phyloP scores from a whole-genome alignment of 2,888 invertebrate genomes.

The Prosapia bicincta region DNA sequence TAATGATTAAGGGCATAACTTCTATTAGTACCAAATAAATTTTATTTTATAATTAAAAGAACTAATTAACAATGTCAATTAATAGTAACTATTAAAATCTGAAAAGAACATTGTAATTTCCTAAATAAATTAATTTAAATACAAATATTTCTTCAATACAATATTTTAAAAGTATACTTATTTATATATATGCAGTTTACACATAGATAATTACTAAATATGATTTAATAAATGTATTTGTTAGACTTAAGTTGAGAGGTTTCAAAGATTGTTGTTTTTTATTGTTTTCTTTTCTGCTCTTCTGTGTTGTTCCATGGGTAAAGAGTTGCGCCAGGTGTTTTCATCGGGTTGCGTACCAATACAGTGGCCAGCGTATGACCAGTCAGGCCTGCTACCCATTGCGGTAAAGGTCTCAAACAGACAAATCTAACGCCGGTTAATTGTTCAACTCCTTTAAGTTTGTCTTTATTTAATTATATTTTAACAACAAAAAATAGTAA shows the following conservation, averaged over 20 bases:
- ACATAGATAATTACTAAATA: too few relatives aligned
- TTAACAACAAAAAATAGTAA: not conserved
- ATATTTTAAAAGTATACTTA: too few relatives aligned
- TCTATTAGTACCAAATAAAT: too few relatives aligned
- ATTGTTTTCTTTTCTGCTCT: conserved; percentile 41
- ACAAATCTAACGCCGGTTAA: conserved; percentile 20
- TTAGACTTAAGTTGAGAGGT: conserved; percentile 3
- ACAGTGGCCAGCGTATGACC: conserved; percentile 38
- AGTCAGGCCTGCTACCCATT: conserved; percentile 41
- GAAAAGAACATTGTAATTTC: too few relatives aligned
- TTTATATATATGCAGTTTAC: too few relatives aligned
- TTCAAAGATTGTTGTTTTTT: conserved; percentile 29
- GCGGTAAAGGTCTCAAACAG: conserved; percentile 41
- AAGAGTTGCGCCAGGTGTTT: conserved; percentile 40
- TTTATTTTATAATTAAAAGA: too few relatives aligned
- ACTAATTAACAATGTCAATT: too few relatives aligned
- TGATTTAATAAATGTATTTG: conserved; percentile 16
- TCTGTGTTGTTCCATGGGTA: conserved; percentile 44
- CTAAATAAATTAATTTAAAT: too few relatives aligned
- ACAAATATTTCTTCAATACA: too few relatives aligned
- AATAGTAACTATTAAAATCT: too few relatives aligned
- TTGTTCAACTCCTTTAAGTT: conserved; percentile 16
- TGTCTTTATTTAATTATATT: not conserved
- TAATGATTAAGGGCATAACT: too few relatives aligned
- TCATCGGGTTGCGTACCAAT: conserved; percentile 36